Percentiles rank a stretch among this genome's conserved stretches.
Evolutionary conservation across 2,797 vertebrate species (phyloP).

Genomic region (Morus bassanus): DNA sequence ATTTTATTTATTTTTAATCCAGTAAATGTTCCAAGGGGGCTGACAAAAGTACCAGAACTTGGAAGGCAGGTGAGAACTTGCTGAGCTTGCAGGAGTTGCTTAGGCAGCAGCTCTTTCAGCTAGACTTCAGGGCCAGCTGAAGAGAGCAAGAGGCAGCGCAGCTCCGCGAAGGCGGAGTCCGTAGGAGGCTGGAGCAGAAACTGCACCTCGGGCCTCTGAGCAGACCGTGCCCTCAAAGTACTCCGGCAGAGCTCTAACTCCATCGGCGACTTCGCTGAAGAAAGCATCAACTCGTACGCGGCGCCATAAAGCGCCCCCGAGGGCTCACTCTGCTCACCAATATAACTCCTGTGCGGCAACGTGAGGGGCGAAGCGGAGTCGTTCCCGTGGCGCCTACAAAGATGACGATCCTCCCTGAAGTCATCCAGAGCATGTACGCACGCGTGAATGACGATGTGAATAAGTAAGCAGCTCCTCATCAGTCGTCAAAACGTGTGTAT

Average conservation of each 20-base stretch:
- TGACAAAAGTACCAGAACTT: neutral
- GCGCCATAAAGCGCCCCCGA: fast-evolving
- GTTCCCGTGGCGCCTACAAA: fast-evolving
- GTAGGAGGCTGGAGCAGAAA: neutral
- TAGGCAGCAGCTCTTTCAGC: neutral
- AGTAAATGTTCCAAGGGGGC: neutral
- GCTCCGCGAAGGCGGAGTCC: neutral
- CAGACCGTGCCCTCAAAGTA: fast-evolving
- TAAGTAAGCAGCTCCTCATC: neutral
- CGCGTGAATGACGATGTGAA: fast-evolving
- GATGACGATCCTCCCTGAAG: too few relatives aligned
- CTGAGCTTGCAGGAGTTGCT: too few relatives aligned
- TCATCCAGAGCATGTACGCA: fast-evolving
- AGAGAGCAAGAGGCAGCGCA: neutral
- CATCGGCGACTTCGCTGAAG: fast-evolving
- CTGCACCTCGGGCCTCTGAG: fast-evolving
- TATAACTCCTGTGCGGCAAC: fast-evolving
- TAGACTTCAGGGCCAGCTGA: neutral
- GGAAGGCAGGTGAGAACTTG: neutral
- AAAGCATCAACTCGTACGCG: fast-evolving
- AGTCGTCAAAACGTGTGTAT: fast-evolving
- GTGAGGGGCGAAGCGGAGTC: fast-evolving
- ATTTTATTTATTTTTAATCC: neutral
- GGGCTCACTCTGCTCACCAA: fast-evolving
- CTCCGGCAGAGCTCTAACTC: neutral